Evolutionary conservation across 2,113 vertebrate genomes (phyloP).

Genomic region (human): DNA sequence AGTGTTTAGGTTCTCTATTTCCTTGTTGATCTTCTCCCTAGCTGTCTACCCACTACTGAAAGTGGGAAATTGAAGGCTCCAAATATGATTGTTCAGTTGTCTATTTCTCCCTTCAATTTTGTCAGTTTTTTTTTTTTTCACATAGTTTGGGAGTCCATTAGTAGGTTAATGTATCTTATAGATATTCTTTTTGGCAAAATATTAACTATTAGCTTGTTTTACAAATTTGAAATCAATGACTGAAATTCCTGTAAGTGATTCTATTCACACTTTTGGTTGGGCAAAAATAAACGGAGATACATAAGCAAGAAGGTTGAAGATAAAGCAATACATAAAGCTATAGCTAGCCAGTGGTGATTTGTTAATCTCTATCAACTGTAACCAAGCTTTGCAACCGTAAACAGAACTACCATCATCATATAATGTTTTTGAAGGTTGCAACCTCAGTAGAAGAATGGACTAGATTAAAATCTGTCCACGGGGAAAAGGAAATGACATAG

Average conservation of each 20-base stretch:
- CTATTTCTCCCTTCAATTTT: background rate
- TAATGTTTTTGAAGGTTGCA: background rate
- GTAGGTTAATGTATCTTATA: background rate
- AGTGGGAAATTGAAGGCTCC: background rate
- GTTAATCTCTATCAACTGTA: background rate
- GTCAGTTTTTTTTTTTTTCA: background rate
- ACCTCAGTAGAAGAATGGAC: background rate
- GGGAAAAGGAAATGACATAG: background rate
- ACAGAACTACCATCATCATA: background rate
- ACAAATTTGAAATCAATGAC: background rate
- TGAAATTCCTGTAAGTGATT: background rate
- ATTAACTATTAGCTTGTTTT: background rate
- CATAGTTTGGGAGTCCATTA: background rate
- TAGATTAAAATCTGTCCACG: background rate
- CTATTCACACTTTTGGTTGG: background rate
- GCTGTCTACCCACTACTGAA: background rate
- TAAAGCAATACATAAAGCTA: background rate
- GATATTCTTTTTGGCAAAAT: background rate
- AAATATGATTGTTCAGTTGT: background rate
- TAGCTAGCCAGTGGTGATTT: background rate
- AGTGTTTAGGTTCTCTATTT: background rate
- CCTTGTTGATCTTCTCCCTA: background rate
- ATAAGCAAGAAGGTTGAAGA: background rate
- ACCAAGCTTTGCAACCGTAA: background rate
- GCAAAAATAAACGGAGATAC: background rate